These are phyloP conservation scores for Dromaius novaehollandiae DNA, from an alignment of 2,113 vertebrate genomes.

Conservation along the genomic window DNA sequence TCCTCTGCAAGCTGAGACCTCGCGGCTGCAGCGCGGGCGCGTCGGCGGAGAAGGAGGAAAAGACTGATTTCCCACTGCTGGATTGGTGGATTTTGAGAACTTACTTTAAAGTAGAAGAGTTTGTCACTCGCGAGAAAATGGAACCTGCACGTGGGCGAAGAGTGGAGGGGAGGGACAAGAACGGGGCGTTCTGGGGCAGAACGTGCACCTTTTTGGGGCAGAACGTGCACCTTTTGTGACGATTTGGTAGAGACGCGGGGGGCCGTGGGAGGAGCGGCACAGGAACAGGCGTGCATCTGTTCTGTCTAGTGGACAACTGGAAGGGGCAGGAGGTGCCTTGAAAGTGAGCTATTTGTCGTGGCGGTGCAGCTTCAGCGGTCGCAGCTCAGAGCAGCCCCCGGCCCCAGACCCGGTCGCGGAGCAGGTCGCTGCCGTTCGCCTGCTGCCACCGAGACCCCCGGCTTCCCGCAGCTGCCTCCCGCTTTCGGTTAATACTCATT, in stretches of 20 bases:
- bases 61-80: background rate
- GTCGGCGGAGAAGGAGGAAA: too few species aligned
- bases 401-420: too few species aligned
- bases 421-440: too few species aligned
- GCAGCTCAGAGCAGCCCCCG: too few species aligned
- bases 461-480: too few species aligned
- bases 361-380: background rate
- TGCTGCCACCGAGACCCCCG: too few species aligned
- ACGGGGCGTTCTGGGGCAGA: background rate
- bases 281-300: background rate
- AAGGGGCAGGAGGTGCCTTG: background rate
- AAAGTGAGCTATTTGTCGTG: background rate
- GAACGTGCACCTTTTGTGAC: rapidly evolving
- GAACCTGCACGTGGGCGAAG: background rate
- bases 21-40: too few species aligned
- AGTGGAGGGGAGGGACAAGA: background rate
- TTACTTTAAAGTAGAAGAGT: background rate
- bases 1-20: background rate
- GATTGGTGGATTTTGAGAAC: background rate
- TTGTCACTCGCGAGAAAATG: background rate
- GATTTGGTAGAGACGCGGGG: background rate
- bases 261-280: background rate
- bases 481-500: too few species aligned
- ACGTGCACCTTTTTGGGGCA: background rate
- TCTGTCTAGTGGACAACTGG: background rate